phyloP scores from a whole-genome alignment of 30 jellyfish, hydroid and myxozoan genomes.

The Pelagia noctiluca region DNA sequence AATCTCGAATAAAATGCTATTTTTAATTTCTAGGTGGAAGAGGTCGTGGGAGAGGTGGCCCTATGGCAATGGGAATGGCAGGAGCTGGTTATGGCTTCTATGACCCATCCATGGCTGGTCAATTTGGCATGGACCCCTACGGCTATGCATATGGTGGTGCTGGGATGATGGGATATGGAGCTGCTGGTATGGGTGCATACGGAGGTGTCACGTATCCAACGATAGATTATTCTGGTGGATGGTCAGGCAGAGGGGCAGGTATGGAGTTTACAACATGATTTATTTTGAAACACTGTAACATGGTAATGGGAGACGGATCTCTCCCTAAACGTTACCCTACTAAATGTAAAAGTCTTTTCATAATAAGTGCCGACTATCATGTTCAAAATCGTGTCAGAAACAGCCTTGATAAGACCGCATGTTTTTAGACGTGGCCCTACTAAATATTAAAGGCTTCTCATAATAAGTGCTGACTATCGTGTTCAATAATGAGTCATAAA shows the following conservation, averaged over 20 bases:
- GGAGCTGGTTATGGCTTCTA: constrained; percentile 51
- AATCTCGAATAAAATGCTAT: background rate
- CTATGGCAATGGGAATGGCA: constrained; percentile 40
- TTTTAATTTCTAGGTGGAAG: constrained; percentile 42
- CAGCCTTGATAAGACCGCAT: too few relatives aligned
- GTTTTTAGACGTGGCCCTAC: too few relatives aligned
- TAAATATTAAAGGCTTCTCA: too few relatives aligned
- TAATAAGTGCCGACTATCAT: too few relatives aligned
- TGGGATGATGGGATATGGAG: constrained; percentile 70
- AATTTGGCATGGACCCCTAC: constrained; percentile 31
- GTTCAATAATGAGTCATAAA: too few relatives aligned
- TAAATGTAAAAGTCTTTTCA: background rate
- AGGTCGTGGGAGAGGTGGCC: constrained; percentile 85
- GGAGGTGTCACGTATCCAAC: constrained; percentile 69
- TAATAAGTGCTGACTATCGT: too few relatives aligned
- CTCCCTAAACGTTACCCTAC: too few relatives aligned
- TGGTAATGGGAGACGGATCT: too few relatives aligned
- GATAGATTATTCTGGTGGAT: constrained; percentile 54
- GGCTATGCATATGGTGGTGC: constrained; percentile 59
- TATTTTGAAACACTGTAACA: background rate
- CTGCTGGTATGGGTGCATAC: constrained; percentile 34
- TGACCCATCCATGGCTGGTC: constrained; percentile 52
- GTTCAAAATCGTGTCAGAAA: too few relatives aligned
- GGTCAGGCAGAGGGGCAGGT: constrained; percentile 65
- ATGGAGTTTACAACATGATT: background rate